Evolutionary conservation across 2,888 invertebrate genomes (phyloP), one percentile per base, ranked within the genome.

Genomic region (Thereva nobilitata): DNA sequence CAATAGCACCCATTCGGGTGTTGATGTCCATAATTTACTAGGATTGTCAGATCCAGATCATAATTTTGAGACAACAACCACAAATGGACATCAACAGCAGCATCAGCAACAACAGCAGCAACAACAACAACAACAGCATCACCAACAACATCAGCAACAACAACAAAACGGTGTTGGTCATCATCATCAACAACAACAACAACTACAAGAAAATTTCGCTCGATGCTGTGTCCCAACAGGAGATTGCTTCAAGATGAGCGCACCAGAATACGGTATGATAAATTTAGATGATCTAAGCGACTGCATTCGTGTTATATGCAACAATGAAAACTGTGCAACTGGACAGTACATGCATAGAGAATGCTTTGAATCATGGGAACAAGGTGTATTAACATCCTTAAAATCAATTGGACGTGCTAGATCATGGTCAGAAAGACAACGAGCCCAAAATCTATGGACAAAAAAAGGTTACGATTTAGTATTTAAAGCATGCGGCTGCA

Each of bases 401-500:
- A 93, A 95, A 80, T 90, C 92, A 42, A 93, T 93, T 82, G 95
- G 95, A 57, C 84, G 96, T 42, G 95, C 96, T 4, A 85, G 96
- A 34, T 93, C 92, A 72, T 97, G 97, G 97, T 95, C 95, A 44
- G 96, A 97, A 79, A 86, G 95, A 67, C 97, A 97, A 80, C 86
- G 96, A 38, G 88, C 91, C 75, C 96, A 97, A 83, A 97, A 97
- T 82, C 83, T 97, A 68, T 97, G 97, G 97, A 95, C 96, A 66
- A 97, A 97, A 82, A 96, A 96, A 81, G 97, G 97, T 64, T 97
- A 97, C 83, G 97, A 97, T 82, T 82, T 97, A 79, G 95, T 95
- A 5, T 96, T 91, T 82, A 96, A 95, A 76, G 95, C 94, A 5
- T 97, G 97, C 83, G 92, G 91, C 47, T 97, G 97, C 83, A 90